Evolutionary conservation across 1,140 invertebrate genomes (phyloP).

Genomic region (Eubasilissa regina): DNA sequence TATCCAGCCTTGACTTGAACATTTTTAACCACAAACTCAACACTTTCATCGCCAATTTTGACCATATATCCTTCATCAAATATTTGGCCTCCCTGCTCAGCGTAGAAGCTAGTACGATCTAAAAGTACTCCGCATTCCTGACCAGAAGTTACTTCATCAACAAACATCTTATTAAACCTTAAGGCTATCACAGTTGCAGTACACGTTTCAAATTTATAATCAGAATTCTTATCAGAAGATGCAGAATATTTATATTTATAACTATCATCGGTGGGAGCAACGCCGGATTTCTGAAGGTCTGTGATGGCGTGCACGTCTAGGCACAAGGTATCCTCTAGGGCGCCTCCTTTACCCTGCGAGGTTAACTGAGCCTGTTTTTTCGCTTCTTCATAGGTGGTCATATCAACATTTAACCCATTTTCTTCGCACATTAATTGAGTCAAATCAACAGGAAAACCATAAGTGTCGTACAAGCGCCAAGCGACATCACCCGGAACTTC

Average conservation of each 20-base stretch:
- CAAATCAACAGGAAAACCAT: conserved; percentile 98
- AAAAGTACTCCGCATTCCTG: conserved; percentile 94
- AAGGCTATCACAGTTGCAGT: conserved; percentile 80
- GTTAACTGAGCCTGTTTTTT: conserved; percentile 92
- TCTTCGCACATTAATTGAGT: conserved; percentile 99
- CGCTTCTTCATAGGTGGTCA: conserved; percentile 91
- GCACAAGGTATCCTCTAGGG: conserved; percentile 85
- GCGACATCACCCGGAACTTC: conserved; percentile 92
- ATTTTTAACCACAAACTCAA: conserved; percentile 95
- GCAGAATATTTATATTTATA: conserved; percentile 94
- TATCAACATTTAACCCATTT: conserved; percentile 90
- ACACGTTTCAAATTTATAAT: conserved; percentile 82
- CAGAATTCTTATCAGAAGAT: conserved; percentile 75
- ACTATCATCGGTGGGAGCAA: conserved; percentile 91
- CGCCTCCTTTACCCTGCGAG: conserved; percentile 88
- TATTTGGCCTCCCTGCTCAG: conserved; percentile 98
- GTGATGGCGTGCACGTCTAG: conserved; percentile 97
- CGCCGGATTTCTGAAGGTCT: conserved; percentile 85
- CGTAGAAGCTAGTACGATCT: conserved; percentile 96
- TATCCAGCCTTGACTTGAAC: conserved; percentile 98
- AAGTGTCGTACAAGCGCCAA: conserved; percentile 98
- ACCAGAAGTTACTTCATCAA: conserved; percentile 86
- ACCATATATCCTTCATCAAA: conserved; percentile 97
- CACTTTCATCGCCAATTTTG: conserved; percentile 87
- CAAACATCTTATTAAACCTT: conserved; percentile 88